Evolutionary conservation across 2,113 vertebrate genomes (phyloP).

Genomic region (Blennius ocellaris): DNA sequence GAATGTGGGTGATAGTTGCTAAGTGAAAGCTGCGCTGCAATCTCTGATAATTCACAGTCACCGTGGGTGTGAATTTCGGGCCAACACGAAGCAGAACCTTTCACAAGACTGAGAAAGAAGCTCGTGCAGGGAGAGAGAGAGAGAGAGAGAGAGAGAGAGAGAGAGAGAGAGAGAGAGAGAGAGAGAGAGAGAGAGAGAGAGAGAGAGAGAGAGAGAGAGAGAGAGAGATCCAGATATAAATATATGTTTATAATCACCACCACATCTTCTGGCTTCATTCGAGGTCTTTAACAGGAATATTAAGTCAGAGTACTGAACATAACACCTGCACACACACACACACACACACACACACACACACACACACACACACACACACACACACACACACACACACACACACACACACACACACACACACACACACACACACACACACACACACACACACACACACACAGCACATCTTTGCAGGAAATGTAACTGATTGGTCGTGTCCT

Average conservation of each 20-base stretch:
- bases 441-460: too few species aligned
- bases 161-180: not conserved
- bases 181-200: not conserved
- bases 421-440: too few species aligned
- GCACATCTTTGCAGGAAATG: slow-evolving; percentile 5
- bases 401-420: too few species aligned
- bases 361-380: too few species aligned
- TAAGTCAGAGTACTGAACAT: slow-evolving; percentile 17
- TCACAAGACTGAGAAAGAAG: slow-evolving; percentile 58
- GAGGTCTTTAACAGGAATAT: slow-evolving; percentile 13
- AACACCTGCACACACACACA: not conserved
- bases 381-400: too few species aligned
- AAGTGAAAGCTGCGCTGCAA: slow-evolving; percentile 70
- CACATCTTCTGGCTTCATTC: slow-evolving; percentile 29
- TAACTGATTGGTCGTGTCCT: not conserved
- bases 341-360: too few species aligned
- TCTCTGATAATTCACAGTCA: slow-evolving; percentile 68
- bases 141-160: too few species aligned
- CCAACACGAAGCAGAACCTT: slow-evolving; percentile 70
- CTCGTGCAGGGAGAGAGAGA: slow-evolving; percentile 6
- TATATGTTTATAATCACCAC: slow-evolving; percentile 35
- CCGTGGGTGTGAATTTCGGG: slow-evolving; percentile 68
- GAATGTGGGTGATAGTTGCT: slow-evolving; percentile 79
- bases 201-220: not conserved
- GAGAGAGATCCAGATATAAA: slow-evolving; percentile 24